Evolutionary conservation across 2,797 vertebrate genomes (phyloP).

Genomic region (Alcedo quadribrachys): DNA sequence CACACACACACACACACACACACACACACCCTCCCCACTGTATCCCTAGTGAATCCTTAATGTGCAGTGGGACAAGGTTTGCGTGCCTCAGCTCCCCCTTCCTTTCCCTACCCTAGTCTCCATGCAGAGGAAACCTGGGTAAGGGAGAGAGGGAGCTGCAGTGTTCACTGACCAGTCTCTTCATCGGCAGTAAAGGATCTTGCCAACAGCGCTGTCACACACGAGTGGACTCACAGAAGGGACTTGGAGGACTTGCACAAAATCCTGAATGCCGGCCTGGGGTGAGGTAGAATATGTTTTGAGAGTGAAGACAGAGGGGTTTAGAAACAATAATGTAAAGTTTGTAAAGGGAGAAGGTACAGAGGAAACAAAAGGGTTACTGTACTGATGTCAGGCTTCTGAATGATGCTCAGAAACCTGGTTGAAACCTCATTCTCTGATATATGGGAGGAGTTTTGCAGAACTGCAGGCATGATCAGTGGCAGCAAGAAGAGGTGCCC

Average conservation of each 20-base stretch:
- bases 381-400: background rate
- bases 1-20: too few relatives aligned
- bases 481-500: background rate
- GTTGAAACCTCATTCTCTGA: background rate
- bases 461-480: background rate
- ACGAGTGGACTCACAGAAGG: background rate
- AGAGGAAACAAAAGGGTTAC: background rate
- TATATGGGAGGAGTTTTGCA: background rate
- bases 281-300: background rate
- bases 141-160: background rate
- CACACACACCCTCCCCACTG: too few relatives aligned
- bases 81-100: background rate
- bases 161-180: background rate
- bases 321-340: rapidly evolving
- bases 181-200: background rate
- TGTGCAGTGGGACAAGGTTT: background rate
- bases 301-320: background rate
- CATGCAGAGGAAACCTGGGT: background rate
- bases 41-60: too few relatives aligned
- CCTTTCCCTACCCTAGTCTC: rapidly evolving
- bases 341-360: background rate
- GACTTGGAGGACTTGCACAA: background rate
- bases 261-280: background rate
- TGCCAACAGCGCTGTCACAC: background rate
- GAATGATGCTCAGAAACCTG: background rate